Evolutionary conservation across 2,797 vertebrate species (phyloP), one percentile per base, ranked within the genome.

Genomic region (Malurus leucopterus): DNA sequence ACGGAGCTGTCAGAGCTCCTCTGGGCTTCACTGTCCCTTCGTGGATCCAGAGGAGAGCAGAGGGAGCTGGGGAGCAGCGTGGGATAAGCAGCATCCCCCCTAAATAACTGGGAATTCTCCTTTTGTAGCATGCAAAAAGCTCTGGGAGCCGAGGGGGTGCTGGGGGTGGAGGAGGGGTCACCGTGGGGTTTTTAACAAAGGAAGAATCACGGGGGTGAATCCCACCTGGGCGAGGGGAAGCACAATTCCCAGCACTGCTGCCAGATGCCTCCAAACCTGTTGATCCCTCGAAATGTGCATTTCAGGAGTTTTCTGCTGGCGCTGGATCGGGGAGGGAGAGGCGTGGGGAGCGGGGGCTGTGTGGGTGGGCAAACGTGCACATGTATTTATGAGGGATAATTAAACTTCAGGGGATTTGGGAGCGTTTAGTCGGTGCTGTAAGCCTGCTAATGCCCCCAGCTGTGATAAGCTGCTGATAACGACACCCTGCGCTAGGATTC

Each of bases 381-480:
- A 44, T 90, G 91, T 87, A 71, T 94, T 95, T 93, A 47, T 84
- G 82, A 88, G 57, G 88, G 84, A 93, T 96, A 95, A 96, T 96
- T 93, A 96, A 95, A 95, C 95, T 89, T 92, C 24, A 71, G 93
- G 92, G 94, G 92, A 95, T 95, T 95, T 95, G 90, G 90, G 78
- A 95, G 93, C 3, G 13, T 80, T 91, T 70, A 95, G 91, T 72
- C 18, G 24, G 87, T 87, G 84, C 91, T 67, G 80, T 92, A 95
- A 95, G 91, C 85, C 90, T 91, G 86, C 84, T 95, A 96, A 95
- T 95, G 93, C 93, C 88, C 88, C 91, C 90, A 91, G 83, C 90
- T 91, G 93, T 77, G 93, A 95, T 95, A 92, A 95, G 92, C 95
- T 84, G 87, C 85, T 91, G 95, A 93, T 95, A 94, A 95, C 91